A percentile compares a stretch with the other conserved stretches of the same genome.
Evolutionary conservation across 2,113 vertebrate species (phyloP).

Genomic region (Narcine bancroftii): DNA sequence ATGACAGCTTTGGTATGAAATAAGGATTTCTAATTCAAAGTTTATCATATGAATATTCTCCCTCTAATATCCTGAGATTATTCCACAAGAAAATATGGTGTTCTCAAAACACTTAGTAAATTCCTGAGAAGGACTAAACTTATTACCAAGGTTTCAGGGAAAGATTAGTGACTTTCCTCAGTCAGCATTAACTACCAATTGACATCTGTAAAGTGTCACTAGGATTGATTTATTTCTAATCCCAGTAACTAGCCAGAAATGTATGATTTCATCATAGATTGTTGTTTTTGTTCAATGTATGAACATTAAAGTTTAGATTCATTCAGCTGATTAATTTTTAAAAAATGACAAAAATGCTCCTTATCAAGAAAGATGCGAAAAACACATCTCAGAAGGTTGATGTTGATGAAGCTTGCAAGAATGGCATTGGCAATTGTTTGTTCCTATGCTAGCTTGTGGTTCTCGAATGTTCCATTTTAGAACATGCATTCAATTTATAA

Average conservation of each 20-base stretch:
- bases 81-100: neutral
- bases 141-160: neutral
- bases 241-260: neutral
- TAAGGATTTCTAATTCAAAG: conserved; percentile 12
- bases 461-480: neutral
- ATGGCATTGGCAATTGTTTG: neutral
- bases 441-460: neutral
- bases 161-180: neutral
- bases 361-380: neutral
- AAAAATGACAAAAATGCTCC: neutral
- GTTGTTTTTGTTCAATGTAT: neutral
- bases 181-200: conserved; percentile 9
- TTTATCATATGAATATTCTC: neutral
- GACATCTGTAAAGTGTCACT: conserved; percentile 22
- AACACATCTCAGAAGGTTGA: neutral
- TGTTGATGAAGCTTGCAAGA: conserved; percentile 2
- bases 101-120: neutral
- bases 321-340: neutral
- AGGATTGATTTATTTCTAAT: neutral
- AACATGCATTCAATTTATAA: neutral
- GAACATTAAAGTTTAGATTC: neutral
- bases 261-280: neutral
- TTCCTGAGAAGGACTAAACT: neutral
- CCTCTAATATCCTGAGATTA: neutral
- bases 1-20: conserved; percentile 10